Base-by-base conservation (phyloP, 2,113 vertebrate species). In the Butorides virescens region DNA sequence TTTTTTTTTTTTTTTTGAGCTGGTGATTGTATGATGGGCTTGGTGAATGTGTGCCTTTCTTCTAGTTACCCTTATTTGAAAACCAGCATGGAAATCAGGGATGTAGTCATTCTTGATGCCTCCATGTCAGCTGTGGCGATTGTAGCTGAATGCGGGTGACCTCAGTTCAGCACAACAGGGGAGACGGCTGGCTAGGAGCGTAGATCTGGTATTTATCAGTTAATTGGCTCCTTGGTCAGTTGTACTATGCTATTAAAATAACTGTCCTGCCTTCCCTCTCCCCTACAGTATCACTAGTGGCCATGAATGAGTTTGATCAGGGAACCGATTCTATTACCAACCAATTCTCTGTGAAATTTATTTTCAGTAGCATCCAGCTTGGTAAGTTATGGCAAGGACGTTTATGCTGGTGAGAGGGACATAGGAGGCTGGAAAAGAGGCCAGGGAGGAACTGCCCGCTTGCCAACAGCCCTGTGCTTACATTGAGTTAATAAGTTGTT, bases 121-220 rank as follows among this genome's bases (percentile, higher is more conserved):
- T 50, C 44, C 1, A 0, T 30, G 36, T n/a, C 62, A 15, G 13
- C 22, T 2, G 1, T 26, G 20, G 26, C 30, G 37, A 13, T 56
- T 39, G 0, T 10, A 70, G 66, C 2, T 65, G 47, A 32, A 3
- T 23, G 11, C 20, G 78, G 66, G 67, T 70, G 67, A 50, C 46
- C 67, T 71, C 19, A 11, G 58, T 12, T 52, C 79, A 52, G 92
- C 61, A 3, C 36, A 23, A 8, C 4, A 17, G 39, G 50, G 30
- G 23, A 5, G 58, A 10, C 1, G 22, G 5, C 49, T 79, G 67
- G 16, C 25, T 49, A 15, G 74, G 39, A 23, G 19, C 0, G 1
- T 12, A 22, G 55, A 29, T 34, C 29, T 55, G 5, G 20, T 32
- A 13, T 37, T 49, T 44, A 49, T 26, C 63, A 17, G 4, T 56